Percentiles rank a stretch among this genome's conserved stretches.
Conservation (phyloP, 2,888 invertebrate species). For the Lochmaea crataegi region DNA sequence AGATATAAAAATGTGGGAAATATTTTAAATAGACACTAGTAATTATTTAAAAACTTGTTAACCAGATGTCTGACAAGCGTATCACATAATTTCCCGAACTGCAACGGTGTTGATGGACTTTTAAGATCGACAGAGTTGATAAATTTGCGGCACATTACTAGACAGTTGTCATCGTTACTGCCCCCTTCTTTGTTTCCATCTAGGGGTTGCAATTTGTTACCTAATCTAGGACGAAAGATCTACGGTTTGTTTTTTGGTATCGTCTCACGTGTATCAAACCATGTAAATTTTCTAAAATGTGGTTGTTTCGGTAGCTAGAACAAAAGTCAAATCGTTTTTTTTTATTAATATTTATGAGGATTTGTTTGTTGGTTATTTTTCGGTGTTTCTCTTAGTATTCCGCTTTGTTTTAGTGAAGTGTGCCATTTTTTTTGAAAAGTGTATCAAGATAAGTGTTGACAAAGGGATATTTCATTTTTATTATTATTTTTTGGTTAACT, state of each 20-base stretch:
- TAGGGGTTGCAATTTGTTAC: constrained; percentile 53
- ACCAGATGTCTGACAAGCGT: constrained; percentile 44
- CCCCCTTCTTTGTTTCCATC: constrained; percentile 44
- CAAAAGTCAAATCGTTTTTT: constrained; percentile 29
- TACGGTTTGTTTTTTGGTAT: constrained; percentile 29
- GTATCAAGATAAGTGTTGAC: constrained; percentile 19
- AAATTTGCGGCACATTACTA: constrained; percentile 39
- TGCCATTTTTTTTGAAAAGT: constrained; percentile 24
- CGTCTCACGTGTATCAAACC: constrained; percentile 32
- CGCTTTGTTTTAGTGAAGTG: constrained; percentile 22
- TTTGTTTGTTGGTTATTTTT: constrained; percentile 6
- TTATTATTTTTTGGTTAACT: background rate
- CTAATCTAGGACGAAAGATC: constrained; percentile 36
- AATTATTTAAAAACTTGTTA: constrained; percentile 51
- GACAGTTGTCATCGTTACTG: constrained; percentile 44
- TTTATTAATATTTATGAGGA: constrained; percentile 29
- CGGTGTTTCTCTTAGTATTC: constrained; percentile 15
- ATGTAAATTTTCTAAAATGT: constrained; percentile 39
- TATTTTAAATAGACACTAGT: constrained; percentile 35
- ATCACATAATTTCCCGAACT: constrained; percentile 42
- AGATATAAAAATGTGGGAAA: background rate
- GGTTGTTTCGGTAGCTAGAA: constrained; percentile 38
- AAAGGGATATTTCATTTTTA: constrained; percentile 11
- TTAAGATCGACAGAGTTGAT: constrained; percentile 39
- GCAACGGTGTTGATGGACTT: constrained; percentile 36